A percentile compares a stretch with the other conserved stretches of the same genome.
These are phyloP conservation scores for Octonoba sinensis DNA, from an alignment of 2,888 invertebrate genomes.

Conservation along the genomic window DNA sequence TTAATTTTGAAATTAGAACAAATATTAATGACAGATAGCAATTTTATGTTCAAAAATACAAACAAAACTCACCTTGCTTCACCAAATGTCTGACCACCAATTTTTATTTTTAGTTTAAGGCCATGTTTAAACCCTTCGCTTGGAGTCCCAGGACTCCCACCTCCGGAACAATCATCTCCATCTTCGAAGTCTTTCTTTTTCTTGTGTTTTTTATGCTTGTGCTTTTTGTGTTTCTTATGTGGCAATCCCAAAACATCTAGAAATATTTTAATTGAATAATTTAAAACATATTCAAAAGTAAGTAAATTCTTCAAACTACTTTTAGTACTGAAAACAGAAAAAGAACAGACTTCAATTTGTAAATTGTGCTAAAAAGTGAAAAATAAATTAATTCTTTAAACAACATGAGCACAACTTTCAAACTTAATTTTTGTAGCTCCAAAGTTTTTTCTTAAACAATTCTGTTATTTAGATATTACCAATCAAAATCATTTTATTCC, in stretches of 20 bases:
- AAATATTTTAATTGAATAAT: background rate
- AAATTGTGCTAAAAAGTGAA: no score
- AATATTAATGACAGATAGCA: background rate
- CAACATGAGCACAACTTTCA: no score
- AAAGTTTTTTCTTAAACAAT: no score
- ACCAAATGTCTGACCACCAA: slow-evolving; percentile 70
- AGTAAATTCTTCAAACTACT: no score
- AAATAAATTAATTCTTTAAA: no score
- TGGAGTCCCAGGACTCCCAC: slow-evolving; percentile 34
- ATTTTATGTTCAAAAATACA: background rate
- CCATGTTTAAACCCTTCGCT: slow-evolving; percentile 50
- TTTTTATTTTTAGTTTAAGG: slow-evolving; percentile 75
- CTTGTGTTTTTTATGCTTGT: slow-evolving; percentile 78
- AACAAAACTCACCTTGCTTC: slow-evolving; percentile 69
- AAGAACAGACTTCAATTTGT: no score
- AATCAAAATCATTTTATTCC: no score
- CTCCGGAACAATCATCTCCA: slow-evolving; percentile 38
- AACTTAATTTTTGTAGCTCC: no score
- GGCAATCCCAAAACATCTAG: slow-evolving; percentile 47
- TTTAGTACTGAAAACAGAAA: no score
- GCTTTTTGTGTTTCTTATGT: slow-evolving; percentile 78
- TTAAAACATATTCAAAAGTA: background rate
- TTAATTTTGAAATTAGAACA: background rate
- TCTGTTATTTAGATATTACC: no score
- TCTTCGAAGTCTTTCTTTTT: slow-evolving; percentile 75